Evolutionary conservation across 2,797 vertebrate genomes (phyloP), one percentile per base, ranked within the genome.

Genomic region (Eulemur coronatus): DNA sequence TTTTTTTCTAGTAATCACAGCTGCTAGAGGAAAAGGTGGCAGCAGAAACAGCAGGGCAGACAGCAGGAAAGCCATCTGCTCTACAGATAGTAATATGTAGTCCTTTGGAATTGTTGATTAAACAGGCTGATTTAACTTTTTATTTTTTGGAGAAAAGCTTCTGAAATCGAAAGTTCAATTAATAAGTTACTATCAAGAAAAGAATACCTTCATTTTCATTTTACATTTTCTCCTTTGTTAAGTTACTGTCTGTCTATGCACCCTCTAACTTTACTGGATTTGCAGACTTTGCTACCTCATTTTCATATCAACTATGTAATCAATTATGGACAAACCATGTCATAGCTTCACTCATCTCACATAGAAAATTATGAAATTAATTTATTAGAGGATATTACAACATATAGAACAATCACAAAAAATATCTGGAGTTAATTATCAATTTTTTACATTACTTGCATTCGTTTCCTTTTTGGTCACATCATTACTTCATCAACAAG

Each of bases 61-160:
- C 90, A 89, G 84, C 63, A 55, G 73, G 88, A 95, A 52, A 76
- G 38, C 95, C 92, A 97, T 96, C 94, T 97, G 95, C 52, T 94
- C 85, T 70, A 72, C 78, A 96, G 86, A 87, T 14, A 91, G 96
- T 63, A 92, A 72, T 63, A 80, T 84, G 73, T 17, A 95, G 41
- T 89, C 86, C 69, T 94, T 81, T 59, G 65, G 8, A 28, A 87
- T 17, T 95, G 79, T 97, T 95, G 92, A 80, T 95, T 96, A 95
- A 95, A 97, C 67, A 90, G 90, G 35, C 95, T 50, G 46, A 93
- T 88, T 89, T 41, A 81, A 84, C 52, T 50, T 67, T 67, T 55
- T 41, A 41, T 87, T 78, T 72, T 61, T 33, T 50, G 35, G 14
- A 61, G 8, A 67, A 17, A 28, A 82, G 61, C 41, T 79, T 84